phyloP scores from a whole-genome alignment of 2,797 vertebrate genomes.

The Pipistrellus nathusii region DNA sequence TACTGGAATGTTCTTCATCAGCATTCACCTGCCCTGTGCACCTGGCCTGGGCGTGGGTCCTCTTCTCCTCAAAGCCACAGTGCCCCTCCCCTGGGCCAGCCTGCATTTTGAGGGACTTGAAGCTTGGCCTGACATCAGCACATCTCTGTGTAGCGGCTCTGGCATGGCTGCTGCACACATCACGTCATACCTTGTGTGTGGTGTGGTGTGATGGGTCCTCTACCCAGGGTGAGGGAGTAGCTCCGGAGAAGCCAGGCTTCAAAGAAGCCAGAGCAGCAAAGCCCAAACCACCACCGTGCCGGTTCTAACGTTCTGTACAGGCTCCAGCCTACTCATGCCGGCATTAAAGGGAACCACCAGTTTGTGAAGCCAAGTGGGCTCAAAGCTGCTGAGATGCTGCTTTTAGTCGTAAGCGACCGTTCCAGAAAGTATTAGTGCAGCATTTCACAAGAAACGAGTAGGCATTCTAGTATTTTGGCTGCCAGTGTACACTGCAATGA shows the following conservation, averaged over 20 bases:
- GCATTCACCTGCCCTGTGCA: neutral
- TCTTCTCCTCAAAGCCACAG: neutral
- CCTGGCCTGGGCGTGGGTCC: neutral
- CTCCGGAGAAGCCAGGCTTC: neutral
- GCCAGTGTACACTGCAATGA: neutral
- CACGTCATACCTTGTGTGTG: neutral
- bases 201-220: neutral
- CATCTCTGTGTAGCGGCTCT: neutral
- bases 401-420: neutral
- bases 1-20: neutral
- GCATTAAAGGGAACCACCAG: neutral
- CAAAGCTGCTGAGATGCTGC: neutral
- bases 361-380: neutral
- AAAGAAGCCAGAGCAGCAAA: neutral
- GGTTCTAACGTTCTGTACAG: neutral
- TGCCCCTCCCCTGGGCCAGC: neutral
- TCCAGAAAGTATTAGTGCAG: neutral
- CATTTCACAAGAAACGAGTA: neutral
- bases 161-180: neutral
- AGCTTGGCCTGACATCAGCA: conserved; percentile 26
- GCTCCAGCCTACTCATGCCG: neutral
- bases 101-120: neutral
- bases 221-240: neutral
- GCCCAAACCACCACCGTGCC: neutral
- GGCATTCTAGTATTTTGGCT: neutral